Conservation (phyloP, 2,113 vertebrate genomes). For the Upupa epops region DNA sequence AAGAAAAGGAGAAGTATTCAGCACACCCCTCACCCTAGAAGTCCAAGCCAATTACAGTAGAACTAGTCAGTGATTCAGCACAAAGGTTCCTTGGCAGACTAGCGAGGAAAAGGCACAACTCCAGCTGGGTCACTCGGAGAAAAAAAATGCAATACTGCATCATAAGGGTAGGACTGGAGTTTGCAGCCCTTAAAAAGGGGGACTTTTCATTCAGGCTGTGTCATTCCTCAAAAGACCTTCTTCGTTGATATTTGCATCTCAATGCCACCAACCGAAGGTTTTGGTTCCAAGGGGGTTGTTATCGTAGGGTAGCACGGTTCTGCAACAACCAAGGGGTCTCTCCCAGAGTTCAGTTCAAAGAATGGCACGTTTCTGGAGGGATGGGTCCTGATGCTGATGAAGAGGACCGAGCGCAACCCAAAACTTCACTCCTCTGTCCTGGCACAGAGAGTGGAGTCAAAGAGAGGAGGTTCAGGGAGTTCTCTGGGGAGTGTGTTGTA, state of each 20-base stretch:
- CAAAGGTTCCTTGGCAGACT: constrained; percentile 62
- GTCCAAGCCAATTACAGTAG: constrained; percentile 63
- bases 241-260: background rate
- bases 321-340: background rate
- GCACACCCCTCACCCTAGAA: constrained; percentile 34
- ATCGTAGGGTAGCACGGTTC: background rate
- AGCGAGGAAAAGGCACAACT: constrained; percentile 56
- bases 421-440: background rate
- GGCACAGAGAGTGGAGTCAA: background rate
- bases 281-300: background rate
- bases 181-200: background rate
- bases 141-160: constrained; percentile 50
- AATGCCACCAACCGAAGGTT: background rate
- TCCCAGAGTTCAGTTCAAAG: background rate
- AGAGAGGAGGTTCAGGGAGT: background rate
- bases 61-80: constrained; percentile 63
- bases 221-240: background rate
- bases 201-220: background rate
- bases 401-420: background rate
- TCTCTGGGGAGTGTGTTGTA: background rate
- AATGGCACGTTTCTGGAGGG: background rate
- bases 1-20: constrained; percentile 46
- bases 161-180: constrained; percentile 41
- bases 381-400: background rate
- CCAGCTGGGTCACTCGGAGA: constrained; percentile 61